These are phyloP conservation scores for Alethe diademata DNA, from an alignment of 2,113 vertebrate species.

Conservation along the genomic window DNA sequence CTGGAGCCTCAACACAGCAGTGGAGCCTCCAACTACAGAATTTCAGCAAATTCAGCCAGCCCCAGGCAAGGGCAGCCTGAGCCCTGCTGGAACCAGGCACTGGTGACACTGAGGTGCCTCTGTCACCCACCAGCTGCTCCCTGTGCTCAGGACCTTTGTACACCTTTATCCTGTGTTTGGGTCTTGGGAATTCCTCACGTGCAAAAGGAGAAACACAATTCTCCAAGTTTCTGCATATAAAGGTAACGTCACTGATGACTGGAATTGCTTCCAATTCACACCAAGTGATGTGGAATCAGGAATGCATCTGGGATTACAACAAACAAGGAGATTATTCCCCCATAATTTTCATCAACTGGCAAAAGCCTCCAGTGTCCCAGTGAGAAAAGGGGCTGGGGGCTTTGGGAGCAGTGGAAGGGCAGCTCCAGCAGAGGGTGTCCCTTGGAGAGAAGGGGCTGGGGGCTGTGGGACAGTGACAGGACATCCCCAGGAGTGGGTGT, in stretches of 20 bases:
- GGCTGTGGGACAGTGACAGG: not conserved
- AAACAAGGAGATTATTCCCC: not conserved
- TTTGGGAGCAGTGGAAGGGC: slow-evolving; percentile 24
- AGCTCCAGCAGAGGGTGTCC: accelerated
- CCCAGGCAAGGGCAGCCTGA: not conserved
- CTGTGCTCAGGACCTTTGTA: not conserved
- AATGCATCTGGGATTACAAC: not conserved
- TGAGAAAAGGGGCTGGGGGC: slow-evolving; percentile 4
- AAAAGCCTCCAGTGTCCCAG: slow-evolving; percentile 8
- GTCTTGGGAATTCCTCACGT: not conserved
- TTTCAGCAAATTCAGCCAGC: not conserved
- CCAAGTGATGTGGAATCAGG: not conserved
- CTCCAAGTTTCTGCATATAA: not conserved
- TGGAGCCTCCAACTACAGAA: not conserved
- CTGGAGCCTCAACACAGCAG: not conserved
- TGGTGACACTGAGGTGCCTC: not conserved
- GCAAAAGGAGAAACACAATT: not conserved
- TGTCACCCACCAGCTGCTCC: not conserved
- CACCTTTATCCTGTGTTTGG: not conserved
- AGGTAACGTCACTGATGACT: accelerated
- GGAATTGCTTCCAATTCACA: not conserved
- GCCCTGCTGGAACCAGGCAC: not conserved
- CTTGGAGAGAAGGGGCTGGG: accelerated
- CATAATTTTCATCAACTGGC: slow-evolving; percentile 18
- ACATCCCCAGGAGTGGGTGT: not conserved